Base-by-base conservation (phyloP, 1,140 invertebrate species). In the Drosophila littoralis region DNA sequence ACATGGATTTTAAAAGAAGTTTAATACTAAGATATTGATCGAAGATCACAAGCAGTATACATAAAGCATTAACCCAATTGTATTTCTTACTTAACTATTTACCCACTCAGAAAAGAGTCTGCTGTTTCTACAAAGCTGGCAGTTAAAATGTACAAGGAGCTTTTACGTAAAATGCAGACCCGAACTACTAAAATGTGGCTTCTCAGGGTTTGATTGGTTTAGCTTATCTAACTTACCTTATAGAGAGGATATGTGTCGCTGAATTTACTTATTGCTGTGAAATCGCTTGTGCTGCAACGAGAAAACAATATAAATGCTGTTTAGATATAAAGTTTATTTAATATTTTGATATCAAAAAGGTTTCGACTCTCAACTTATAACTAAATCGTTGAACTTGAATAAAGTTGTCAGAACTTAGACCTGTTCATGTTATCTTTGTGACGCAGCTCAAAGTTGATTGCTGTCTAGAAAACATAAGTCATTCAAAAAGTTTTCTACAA, bases 401-500 rank as follows among this genome's bases (percentile, higher is more conserved):
- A 28, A 57, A 52, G 61, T 55, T 45, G 12, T 50, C 6, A 6
- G 7, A 32, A n/a, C 6, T 48, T 9, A 32, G 7, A 5, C 7
- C 7, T n/a, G 0, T 35, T 35, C 9, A 10, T 46, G 15, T 45
- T 33, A 28, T 28, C 36, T 40, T 55, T 12, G 12, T 17, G n/a
- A n/a, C 13, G 35, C 33, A 57, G n/a, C 1, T 55, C 22, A 13
- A 13, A 51, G 28, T 51, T 61, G 57, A 54, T 54, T 60, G 35
- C 50, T 35, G 42, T 42, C 43, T 9, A 15, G 15, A 48, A 17
- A 8, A 10, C 35, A 40, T 67, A 58, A 67, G 54, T 67, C 52
- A 67, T 59, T 36, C 13, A 45, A 67, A 60, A 73, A 73, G 70
- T 73, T 67, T 32, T 46, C 33, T 6, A 32, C 64, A 73, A 73